phyloP scores from a whole-genome alignment of 2,797 vertebrate genomes.

The Microcaecilia unicolor region DNA sequence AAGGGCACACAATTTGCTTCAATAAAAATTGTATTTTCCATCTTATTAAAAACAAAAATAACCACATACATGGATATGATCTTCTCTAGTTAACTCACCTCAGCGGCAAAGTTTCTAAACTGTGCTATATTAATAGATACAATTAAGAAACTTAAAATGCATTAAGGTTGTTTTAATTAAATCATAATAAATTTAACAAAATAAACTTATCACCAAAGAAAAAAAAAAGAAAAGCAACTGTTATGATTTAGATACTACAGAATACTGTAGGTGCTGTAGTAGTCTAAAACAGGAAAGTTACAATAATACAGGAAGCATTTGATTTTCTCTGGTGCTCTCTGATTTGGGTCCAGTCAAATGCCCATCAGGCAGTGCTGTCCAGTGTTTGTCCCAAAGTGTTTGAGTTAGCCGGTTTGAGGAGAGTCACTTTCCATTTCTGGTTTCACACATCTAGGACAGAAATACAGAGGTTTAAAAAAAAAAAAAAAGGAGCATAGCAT shows the following conservation, averaged over 20 bases:
- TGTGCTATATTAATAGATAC: conserved; percentile 64
- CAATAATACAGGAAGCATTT: conserved; percentile 66
- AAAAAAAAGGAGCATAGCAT: conserved; percentile 6
- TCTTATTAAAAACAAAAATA: conserved; percentile 36
- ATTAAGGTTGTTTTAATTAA: conserved; percentile 62
- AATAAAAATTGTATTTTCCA: conserved; percentile 25
- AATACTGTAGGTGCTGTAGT: conserved; percentile 45
- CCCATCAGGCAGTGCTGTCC: conserved; percentile 77
- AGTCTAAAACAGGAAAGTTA: conserved; percentile 53
- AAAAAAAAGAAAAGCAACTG: conserved; percentile 62
- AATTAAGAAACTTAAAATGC: conserved; percentile 61
- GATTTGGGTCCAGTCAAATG: conserved; percentile 46
- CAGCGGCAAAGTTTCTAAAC: conserved; percentile 62
- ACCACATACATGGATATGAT: conserved; percentile 69
- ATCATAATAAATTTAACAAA: conserved; percentile 77
- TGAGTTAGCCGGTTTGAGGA: conserved; percentile 80
- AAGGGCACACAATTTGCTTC: conserved; percentile 35
- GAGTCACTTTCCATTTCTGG: conserved; percentile 72
- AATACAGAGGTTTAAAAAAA: conserved; percentile 15
- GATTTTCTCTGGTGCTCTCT: conserved; percentile 86
- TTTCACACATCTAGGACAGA: conserved; percentile 66
- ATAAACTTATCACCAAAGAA: conserved; percentile 61
- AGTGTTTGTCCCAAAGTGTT: conserved; percentile 83
- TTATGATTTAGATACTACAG: conserved; percentile 57
- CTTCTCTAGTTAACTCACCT: conserved; percentile 62